Evolutionary conservation across 2,113 vertebrate genomes (phyloP).

Genomic region (Heterochromis multidens): DNA sequence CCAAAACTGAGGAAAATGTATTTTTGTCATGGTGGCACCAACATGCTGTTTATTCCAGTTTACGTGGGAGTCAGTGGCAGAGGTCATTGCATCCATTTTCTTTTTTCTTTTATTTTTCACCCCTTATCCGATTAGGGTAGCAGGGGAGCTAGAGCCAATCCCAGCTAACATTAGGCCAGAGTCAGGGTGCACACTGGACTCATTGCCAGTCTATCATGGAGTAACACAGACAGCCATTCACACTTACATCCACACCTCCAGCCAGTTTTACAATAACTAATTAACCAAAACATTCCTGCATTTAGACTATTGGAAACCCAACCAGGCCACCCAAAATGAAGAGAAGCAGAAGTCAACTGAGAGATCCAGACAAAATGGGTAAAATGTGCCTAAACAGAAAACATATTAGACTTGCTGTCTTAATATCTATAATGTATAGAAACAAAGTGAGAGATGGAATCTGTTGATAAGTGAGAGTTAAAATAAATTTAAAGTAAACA

Average conservation of each 20-base stretch:
- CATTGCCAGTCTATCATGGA: not conserved
- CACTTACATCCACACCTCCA: not conserved
- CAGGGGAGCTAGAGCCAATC: not conserved
- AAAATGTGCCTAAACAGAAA: not conserved
- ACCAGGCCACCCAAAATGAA: not conserved
- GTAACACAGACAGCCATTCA: not conserved
- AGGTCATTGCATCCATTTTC: not conserved
- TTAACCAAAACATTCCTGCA: not conserved
- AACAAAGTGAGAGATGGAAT: not conserved
- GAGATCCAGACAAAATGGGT: not conserved
- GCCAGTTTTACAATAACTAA: not conserved
- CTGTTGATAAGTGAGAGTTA: not conserved
- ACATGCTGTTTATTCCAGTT: not conserved
- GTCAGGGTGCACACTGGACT: not conserved
- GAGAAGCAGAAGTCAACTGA: not conserved
- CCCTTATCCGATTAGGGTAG: not conserved
- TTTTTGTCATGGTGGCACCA: not conserved
- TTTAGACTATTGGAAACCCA: not conserved
- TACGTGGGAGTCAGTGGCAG: not conserved
- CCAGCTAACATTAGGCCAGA: not conserved
- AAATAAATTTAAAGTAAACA: not conserved
- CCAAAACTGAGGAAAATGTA: too few relatives aligned
- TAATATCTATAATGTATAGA: not conserved
- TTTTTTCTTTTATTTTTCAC: not conserved
- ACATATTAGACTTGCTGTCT: not conserved